phyloP scores from a whole-genome alignment of 2,113 vertebrate species.

The Xiphophorus couchianus region DNA sequence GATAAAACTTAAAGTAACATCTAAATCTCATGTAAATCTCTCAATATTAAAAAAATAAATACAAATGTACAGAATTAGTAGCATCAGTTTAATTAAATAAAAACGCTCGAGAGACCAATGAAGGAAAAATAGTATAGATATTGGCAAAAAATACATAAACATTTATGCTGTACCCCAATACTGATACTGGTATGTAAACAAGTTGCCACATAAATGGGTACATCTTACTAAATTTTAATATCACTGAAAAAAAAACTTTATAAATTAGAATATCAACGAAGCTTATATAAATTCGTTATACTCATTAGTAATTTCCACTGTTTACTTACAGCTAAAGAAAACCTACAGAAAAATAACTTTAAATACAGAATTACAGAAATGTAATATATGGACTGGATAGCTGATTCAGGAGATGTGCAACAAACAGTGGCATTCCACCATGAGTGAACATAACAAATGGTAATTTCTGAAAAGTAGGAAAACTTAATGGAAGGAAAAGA shows the following conservation, averaged over 20 bases:
- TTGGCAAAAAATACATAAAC: background rate
- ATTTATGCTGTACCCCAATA: background rate
- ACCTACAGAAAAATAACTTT: background rate
- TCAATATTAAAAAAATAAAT: background rate
- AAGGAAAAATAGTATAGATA: background rate
- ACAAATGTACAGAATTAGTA: background rate
- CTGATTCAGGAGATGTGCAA: background rate
- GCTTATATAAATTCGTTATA: background rate
- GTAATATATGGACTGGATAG: too few species aligned
- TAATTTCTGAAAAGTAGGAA: background rate
- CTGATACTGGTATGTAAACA: background rate
- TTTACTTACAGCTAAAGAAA: background rate
- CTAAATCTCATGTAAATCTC: background rate
- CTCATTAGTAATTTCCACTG: too few species aligned
- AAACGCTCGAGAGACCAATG: background rate
- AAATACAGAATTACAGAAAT: background rate
- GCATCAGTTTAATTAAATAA: background rate
- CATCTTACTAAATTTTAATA: background rate
- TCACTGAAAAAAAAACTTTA: background rate
- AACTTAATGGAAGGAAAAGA: background rate
- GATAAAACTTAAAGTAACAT: background rate
- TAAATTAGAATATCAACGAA: background rate
- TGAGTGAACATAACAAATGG: background rate
- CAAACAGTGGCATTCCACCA: background rate
- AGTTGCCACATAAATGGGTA: background rate